Evolutionary conservation across 2,797 vertebrate species (phyloP).

Genomic region (Hemitrygon akajei): DNA sequence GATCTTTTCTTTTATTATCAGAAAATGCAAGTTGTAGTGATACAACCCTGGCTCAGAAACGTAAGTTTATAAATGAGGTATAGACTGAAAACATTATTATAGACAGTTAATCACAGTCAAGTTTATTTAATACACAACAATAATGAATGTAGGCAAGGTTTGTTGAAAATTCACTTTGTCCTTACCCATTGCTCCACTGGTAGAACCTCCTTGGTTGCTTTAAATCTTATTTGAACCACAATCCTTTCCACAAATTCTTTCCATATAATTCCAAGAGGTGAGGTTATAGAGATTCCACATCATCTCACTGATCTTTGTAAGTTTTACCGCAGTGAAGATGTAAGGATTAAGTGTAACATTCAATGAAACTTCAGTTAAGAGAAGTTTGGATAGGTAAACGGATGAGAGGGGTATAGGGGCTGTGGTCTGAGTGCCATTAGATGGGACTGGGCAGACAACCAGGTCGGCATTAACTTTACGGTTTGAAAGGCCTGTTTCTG

Average conservation of each 20-base stretch:
- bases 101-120: slow-evolving; percentile 7
- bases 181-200: background rate
- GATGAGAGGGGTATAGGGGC: too few relatives aligned
- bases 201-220: background rate
- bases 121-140: background rate
- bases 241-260: background rate
- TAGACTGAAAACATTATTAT: background rate
- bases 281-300: background rate
- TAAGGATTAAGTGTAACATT: background rate
- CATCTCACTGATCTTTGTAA: background rate
- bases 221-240: background rate
- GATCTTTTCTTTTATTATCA: background rate
- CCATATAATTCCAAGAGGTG: background rate
- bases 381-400: too few relatives aligned
- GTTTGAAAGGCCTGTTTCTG: too few relatives aligned
- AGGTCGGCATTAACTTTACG: too few relatives aligned
- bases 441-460: too few relatives aligned
- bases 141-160: background rate
- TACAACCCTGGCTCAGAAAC: background rate
- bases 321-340: background rate
- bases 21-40: background rate
- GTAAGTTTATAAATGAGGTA: slow-evolving; percentile 1
- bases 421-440: too few relatives aligned
- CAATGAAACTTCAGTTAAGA: too few relatives aligned
- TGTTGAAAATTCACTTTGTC: background rate